Evolutionary conservation across 1,140 invertebrate species (phyloP), one percentile per base, ranked within the genome.

Genomic region (Cryptotermes secundus): DNA sequence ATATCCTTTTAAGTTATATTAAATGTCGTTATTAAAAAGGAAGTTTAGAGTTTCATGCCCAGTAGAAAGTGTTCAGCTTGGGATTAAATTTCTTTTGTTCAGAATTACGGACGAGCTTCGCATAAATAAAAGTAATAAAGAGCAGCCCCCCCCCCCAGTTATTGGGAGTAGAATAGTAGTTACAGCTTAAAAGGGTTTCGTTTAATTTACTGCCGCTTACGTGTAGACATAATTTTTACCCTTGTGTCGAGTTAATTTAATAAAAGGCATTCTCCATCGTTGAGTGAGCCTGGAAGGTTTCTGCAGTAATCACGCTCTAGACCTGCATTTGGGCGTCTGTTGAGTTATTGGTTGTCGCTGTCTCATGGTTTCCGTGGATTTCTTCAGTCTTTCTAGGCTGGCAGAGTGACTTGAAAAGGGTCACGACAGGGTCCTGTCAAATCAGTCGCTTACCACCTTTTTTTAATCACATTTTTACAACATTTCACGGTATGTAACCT

Each of bases 51-150:
- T 72, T 72, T 72, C 59, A 26, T 72, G 59, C 59, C 59, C 19
- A 72, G n/a, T 72, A 12, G 59, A 1, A n/a, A n/a, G 59, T 2
- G n/a, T 72, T 72, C 26, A 72, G 26, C 59, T 31, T 72, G 26
- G n/a, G 31, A n/a, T 31, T 72, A 31, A 72, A 72, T 72, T 72
- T 72, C 59, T 31, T 72, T 31, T 72, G 26, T 72, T 72, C n/a
- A n/a, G 31, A 72, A 72, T 72, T 72, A n/a, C 59, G 59, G 59
- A 16, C 59, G 19, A 3, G 59, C 59, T 72, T 31, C n/a, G 31
- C 59, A 72, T 72, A 72, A 72, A 72, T 72, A 72, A n/a, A 72
- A 72, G 26, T 72, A 72, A 72, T 31, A 72, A 72, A 72, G 59
- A 72, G 53, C 16, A 16, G 59, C 7, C 1, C 59, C 26, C 3